Percentiles rank a stretch among this genome's conserved stretches.
phyloP scores from a whole-genome alignment of 2,797 vertebrate genomes.

The Perodicticus potto region DNA sequence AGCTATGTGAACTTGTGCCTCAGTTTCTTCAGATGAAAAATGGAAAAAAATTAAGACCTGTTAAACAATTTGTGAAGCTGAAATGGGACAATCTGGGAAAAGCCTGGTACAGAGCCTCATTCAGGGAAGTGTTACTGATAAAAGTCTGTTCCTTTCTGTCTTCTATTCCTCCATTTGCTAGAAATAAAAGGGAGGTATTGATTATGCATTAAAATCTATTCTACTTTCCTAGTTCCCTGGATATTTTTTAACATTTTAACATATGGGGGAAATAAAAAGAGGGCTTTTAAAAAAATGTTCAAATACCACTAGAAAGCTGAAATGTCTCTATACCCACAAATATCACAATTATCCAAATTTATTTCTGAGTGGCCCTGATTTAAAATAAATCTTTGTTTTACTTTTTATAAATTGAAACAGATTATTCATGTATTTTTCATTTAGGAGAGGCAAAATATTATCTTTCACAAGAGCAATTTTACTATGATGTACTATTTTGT shows the following conservation, averaged over 20 bases:
- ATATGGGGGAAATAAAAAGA: background rate
- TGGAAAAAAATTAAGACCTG: background rate
- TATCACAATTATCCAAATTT: slow-evolving; percentile 24
- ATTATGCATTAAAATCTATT: background rate
- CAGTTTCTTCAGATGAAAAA: slow-evolving; percentile 20
- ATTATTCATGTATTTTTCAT: slow-evolving; percentile 55
- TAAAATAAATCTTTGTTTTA: slow-evolving; percentile 63
- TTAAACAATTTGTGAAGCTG: background rate
- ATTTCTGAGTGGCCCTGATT: slow-evolving; percentile 28
- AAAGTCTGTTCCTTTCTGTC: background rate
- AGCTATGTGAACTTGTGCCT: background rate
- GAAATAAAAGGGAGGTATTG: background rate
- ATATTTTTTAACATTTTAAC: slow-evolving; percentile 32
- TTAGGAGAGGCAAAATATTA: slow-evolving; percentile 28
- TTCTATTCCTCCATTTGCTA: background rate
- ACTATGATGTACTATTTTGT: slow-evolving; percentile 43
- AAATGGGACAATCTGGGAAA: background rate
- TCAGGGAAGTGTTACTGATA: background rate
- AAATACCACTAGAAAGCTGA: background rate
- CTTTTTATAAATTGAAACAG: slow-evolving; percentile 54
- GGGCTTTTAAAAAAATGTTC: background rate
- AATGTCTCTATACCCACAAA: background rate
- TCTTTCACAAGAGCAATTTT: slow-evolving; percentile 58
- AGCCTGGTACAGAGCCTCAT: no score
- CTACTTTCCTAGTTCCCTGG: background rate